Conservation (phyloP, 2,113 vertebrate species). For the Balaeniceps rex region DNA sequence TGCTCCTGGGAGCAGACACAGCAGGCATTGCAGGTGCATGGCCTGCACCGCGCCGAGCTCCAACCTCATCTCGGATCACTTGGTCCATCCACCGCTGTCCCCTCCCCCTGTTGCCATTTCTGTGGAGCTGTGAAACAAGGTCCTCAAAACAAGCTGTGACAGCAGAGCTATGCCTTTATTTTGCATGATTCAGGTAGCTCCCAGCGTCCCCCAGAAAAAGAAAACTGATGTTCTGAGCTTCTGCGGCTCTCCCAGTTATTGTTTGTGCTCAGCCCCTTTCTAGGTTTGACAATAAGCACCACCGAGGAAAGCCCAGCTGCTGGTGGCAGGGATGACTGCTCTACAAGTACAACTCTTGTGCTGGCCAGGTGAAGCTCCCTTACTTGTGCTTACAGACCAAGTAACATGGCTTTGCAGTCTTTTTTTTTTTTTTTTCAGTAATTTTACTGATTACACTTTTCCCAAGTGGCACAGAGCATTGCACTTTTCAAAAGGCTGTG, state of each 20-base stretch:
- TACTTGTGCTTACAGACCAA: not conserved
- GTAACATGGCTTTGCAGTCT: not conserved
- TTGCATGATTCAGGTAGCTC: not conserved
- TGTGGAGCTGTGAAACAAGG: not conserved
- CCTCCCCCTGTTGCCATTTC: not conserved
- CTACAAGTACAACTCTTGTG: not conserved
- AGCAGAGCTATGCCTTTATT: not conserved
- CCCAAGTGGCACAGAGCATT: not conserved
- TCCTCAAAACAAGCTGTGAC: not conserved
- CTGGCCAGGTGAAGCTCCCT: not conserved
- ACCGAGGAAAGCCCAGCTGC: not conserved
- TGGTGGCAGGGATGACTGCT: not conserved
- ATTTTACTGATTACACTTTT: not conserved
- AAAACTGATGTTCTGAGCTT: not conserved
- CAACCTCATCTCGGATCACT: too few relatives aligned
- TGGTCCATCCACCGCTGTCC: not conserved
- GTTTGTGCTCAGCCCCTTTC: not conserved
- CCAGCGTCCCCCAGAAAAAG: not conserved
- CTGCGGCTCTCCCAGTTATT: not conserved
- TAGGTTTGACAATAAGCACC: not conserved
- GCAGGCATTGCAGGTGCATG: too few relatives aligned
- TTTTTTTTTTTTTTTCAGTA: not conserved
- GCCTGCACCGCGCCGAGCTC: fast-evolving
- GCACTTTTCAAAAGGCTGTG: not conserved
- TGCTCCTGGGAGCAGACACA: not conserved